Conservation (phyloP, 2,797 vertebrate species). For the Hafferia zeledoni region DNA sequence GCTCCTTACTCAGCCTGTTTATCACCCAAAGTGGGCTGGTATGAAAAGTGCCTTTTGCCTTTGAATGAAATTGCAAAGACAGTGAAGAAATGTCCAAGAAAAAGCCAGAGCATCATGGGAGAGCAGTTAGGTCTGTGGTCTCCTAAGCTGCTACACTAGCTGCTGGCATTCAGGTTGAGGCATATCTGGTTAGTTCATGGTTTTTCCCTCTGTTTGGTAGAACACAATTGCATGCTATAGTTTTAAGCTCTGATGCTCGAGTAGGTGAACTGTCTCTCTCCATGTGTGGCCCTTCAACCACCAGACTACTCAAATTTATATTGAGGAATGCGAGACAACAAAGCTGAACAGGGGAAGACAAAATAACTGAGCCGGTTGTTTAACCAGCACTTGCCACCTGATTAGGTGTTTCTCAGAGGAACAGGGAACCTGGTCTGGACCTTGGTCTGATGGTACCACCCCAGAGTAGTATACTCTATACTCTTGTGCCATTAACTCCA, state of each 20-base stretch:
- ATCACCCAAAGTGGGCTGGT: neutral
- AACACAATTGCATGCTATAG: neutral
- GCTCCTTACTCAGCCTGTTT: neutral
- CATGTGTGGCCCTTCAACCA: neutral
- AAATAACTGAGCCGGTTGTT: neutral
- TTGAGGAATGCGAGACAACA: neutral
- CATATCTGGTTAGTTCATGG: neutral
- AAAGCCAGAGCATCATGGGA: neutral
- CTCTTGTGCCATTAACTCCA: neutral
- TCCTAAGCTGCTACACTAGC: neutral
- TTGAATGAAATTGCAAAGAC: neutral
- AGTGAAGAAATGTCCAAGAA: neutral
- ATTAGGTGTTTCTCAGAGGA: neutral
- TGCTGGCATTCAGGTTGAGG: neutral
- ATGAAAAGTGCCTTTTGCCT: neutral
- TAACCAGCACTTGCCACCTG: neutral
- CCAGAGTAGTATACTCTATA: neutral
- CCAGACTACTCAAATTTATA: neutral
- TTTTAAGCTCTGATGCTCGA: neutral
- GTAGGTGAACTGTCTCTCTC: rapidly evolving
- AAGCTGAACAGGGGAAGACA: neutral
- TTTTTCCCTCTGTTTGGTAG: neutral
- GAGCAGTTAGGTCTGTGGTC: neutral
- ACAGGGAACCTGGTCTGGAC: neutral
- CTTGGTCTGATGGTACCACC: neutral